These are phyloP conservation scores for Pyrrhosoma nymphula DNA, from an alignment of 2,888 invertebrate species.

Conservation along the genomic window DNA sequence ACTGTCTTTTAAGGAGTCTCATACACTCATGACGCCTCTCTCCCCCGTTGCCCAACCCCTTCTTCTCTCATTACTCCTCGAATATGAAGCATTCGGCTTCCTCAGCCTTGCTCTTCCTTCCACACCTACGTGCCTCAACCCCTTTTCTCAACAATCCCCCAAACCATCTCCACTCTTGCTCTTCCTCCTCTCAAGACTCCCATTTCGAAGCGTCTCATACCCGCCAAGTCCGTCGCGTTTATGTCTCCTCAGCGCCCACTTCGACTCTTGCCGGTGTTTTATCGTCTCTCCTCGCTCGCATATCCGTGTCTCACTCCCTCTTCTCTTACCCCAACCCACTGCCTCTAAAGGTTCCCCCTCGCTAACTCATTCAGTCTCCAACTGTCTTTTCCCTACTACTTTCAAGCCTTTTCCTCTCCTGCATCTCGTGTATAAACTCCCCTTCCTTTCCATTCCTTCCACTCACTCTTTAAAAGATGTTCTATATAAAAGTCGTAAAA, in stretches of 20 bases:
- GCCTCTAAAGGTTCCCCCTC: too few species aligned
- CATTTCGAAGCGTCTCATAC: slow-evolving; percentile 7
- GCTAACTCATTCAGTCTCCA: too few species aligned
- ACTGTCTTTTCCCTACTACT: background rate
- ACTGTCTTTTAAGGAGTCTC: background rate
- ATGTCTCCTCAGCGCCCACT: slow-evolving; percentile 1
- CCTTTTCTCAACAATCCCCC: too few species aligned
- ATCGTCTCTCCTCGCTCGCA: background rate
- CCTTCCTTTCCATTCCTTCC: background rate
- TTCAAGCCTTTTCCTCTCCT: background rate
- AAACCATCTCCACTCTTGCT: background rate
- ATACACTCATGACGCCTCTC: background rate
- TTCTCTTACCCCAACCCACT: too few species aligned
- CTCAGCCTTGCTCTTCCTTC: background rate
- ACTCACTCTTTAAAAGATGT: background rate
- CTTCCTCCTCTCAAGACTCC: background rate
- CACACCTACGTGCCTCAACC: too few species aligned
- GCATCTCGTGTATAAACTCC: background rate
- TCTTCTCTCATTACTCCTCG: background rate
- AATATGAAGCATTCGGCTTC: background rate
- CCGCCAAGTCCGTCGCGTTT: background rate
- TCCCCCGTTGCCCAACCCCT: background rate
- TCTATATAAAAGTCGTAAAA: too few species aligned
- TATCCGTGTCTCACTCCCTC: background rate
- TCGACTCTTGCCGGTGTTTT: slow-evolving; percentile 2